Conservation (phyloP, 2,113 vertebrate species). For the Mus musculus region DNA sequence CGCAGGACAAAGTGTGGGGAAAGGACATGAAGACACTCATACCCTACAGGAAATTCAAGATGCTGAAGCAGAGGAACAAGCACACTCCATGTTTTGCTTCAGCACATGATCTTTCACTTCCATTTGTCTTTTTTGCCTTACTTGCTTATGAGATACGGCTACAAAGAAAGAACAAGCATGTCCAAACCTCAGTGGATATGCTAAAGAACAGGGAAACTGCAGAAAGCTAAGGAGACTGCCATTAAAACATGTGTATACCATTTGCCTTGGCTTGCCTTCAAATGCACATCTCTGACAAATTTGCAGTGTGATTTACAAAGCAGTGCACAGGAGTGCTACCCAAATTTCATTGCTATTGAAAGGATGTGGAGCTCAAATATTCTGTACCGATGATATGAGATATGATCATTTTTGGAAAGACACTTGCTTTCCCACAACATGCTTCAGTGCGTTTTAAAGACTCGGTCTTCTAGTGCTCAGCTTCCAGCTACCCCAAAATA, state of each 20-base stretch:
- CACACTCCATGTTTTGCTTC: neutral
- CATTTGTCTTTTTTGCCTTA: neutral
- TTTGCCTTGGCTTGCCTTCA: slow-evolving; percentile 11
- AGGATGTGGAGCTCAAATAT: slow-evolving; percentile 12
- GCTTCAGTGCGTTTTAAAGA: slow-evolving; percentile 58
- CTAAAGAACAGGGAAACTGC: neutral
- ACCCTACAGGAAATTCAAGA: neutral
- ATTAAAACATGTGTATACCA: slow-evolving; percentile 5
- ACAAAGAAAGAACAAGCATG: neutral
- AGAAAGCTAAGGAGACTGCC: neutral
- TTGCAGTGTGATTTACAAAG: slow-evolving; percentile 20
- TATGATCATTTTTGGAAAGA: slow-evolving; percentile 33
- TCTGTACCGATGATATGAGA: neutral
- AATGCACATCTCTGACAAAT: neutral
- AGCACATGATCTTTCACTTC: neutral
- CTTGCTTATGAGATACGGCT: neutral
- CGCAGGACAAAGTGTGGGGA: neutral
- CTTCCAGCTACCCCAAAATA: slow-evolving; percentile 1
- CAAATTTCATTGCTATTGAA: slow-evolving; percentile 29
- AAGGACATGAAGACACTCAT: neutral
- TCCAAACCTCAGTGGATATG: neutral
- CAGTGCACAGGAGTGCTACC: neutral
- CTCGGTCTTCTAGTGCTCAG: neutral
- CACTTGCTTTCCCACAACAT: slow-evolving; percentile 60
- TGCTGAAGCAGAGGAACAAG: neutral